phyloP scores from a whole-genome alignment of 2,888 invertebrate genomes.

The Anthoptus insignis region DNA sequence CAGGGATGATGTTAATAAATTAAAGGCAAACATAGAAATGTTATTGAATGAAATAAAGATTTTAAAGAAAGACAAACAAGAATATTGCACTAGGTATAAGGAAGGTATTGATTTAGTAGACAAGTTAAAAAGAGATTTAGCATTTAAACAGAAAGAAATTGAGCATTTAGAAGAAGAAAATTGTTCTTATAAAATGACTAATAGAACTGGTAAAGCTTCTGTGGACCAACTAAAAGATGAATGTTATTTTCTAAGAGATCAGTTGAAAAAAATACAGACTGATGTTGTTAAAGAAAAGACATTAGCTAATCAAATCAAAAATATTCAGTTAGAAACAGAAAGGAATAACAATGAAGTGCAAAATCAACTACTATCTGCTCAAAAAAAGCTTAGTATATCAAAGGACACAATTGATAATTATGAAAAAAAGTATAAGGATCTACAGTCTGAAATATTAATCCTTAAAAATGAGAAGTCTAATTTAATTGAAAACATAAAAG shows the following conservation, averaged over 20 bases:
- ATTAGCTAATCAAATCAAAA: constrained; percentile 85
- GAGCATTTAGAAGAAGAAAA: constrained; percentile 80
- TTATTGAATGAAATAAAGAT: constrained; percentile 66
- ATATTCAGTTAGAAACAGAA: constrained; percentile 93
- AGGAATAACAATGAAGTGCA: constrained; percentile 90
- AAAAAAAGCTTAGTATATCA: constrained; percentile 88
- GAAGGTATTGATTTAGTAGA: constrained; percentile 71
- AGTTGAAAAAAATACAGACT: constrained; percentile 78
- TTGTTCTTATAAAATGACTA: constrained; percentile 77
- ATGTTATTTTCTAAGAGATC: constrained; percentile 76
- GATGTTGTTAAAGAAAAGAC: constrained; percentile 83
- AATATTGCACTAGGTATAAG: constrained; percentile 73
- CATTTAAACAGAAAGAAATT: constrained; percentile 74
- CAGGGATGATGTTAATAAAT: constrained; percentile 64
- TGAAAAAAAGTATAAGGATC: constrained; percentile 86
- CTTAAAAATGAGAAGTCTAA: constrained; percentile 89
- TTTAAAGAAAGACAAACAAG: constrained; percentile 74
- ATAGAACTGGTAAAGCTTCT: constrained; percentile 76
- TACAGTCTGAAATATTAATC: constrained; percentile 87
- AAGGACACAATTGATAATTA: constrained; percentile 86
- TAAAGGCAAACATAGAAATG: constrained; percentile 67
- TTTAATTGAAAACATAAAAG: constrained; percentile 88
- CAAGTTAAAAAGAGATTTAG: constrained; percentile 75
- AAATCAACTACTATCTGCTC: constrained; percentile 88
- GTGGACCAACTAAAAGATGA: constrained; percentile 76